These are phyloP conservation scores for Gymnoscopelus braueri DNA, from an alignment of 2,797 vertebrate species.

Conservation along the genomic window DNA sequence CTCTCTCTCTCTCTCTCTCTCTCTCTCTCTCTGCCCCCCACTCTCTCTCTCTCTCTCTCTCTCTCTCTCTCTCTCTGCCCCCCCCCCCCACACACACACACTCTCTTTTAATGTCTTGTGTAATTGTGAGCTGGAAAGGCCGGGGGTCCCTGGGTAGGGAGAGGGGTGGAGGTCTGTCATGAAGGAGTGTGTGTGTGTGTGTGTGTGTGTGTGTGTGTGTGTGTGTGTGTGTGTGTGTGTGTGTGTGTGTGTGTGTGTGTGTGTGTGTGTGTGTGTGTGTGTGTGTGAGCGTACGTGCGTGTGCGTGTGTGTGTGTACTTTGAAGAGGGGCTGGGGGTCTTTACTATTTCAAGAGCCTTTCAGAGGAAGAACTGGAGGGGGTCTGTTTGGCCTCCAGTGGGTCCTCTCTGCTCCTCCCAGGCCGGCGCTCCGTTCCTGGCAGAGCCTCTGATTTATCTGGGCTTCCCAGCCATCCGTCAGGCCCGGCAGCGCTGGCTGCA, in stretches of 20 bases:
- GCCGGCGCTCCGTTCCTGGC: slow-evolving; percentile 61
- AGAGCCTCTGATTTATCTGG: slow-evolving; percentile 78
- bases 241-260: not conserved
- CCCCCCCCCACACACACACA: not conserved
- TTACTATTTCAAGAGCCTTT: slow-evolving; percentile 67
- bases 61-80: not conserved
- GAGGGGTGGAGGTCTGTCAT: slow-evolving; percentile 25
- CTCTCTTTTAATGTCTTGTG: slow-evolving; percentile 50
- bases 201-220: slow-evolving; percentile 23
- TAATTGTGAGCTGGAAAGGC: slow-evolving; percentile 64
- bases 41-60: no score
- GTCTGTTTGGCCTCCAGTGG: slow-evolving; percentile 64
- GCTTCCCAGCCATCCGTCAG: slow-evolving; percentile 78
- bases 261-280: slow-evolving; percentile 10
- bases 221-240: slow-evolving; percentile 20
- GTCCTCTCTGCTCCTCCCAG: slow-evolving; percentile 34
- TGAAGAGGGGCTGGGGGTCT: slow-evolving; percentile 36
- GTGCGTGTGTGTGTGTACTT: slow-evolving; percentile 42
- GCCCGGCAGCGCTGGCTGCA: slow-evolving; percentile 71
- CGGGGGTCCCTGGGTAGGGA: slow-evolving; percentile 35
- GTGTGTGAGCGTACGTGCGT: no score
- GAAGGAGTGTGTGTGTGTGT: not conserved
- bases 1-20: no score
- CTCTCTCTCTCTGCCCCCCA: no score
- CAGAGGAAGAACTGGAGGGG: slow-evolving; percentile 33